phyloP scores from a whole-genome alignment of 2,888 invertebrate genomes.

The Drosophila stalkeri region DNA sequence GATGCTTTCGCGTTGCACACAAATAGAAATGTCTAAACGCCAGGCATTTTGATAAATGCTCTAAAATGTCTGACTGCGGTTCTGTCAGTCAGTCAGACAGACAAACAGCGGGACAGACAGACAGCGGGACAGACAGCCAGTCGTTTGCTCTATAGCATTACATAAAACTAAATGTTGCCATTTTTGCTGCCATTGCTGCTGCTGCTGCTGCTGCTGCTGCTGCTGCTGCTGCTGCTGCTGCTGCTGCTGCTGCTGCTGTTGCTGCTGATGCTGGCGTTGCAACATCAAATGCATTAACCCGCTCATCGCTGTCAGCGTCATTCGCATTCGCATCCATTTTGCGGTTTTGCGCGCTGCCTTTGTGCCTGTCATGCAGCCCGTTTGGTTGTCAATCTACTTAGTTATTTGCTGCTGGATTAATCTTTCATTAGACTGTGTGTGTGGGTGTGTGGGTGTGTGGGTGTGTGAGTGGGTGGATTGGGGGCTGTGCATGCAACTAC shows the following conservation, averaged over 20 bases:
- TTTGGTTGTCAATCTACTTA: constrained; percentile 57
- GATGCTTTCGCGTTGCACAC: constrained; percentile 13
- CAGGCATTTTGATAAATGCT: constrained; percentile 81
- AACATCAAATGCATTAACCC: constrained; percentile 76
- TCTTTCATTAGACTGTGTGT: constrained; percentile 37
- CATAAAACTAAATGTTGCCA: constrained; percentile 44
- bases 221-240: too few relatives aligned
- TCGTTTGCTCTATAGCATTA: constrained; percentile 17
- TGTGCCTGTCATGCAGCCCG: constrained; percentile 39
- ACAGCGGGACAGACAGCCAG: neutral
- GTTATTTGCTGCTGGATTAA: constrained; percentile 53
- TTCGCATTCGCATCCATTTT: constrained; percentile 60
- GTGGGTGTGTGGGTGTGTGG: neutral
- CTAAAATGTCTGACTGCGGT: constrained; percentile 68
- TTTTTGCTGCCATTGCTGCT: constrained; percentile 25
- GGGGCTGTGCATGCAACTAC: neutral
- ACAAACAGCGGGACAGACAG: constrained; percentile 14
- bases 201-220: neutral
- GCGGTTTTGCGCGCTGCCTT: constrained; percentile 40
- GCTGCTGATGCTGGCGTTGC: constrained; percentile 42
- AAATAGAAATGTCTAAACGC: constrained; percentile 74
- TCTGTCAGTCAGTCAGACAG: constrained; percentile 18
- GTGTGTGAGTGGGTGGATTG: neutral
- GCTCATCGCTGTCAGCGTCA: constrained; percentile 77
- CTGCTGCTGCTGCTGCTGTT: constrained; percentile 17